A percentile compares a stretch with the other conserved stretches of the same genome.
Conservation (phyloP, 37 sponge, comb jelly and placozoan species). For the Cliona cf. orientalis region DNA sequence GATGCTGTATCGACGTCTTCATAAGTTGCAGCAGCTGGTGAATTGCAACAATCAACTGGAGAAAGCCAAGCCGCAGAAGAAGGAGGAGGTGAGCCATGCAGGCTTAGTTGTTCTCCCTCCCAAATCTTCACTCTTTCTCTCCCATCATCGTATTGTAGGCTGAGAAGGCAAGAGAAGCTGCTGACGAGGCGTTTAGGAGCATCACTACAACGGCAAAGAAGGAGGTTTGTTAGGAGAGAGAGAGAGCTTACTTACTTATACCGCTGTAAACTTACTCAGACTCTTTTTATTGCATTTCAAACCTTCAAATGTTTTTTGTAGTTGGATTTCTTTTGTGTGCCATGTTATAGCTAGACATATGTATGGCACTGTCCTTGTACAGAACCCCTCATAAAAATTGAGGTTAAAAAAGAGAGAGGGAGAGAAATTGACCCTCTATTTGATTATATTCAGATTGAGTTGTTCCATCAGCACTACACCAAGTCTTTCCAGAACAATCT, state of each 20-base stretch:
- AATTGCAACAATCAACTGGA: slow-evolving; percentile 44
- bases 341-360: no score
- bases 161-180: slow-evolving; percentile 29
- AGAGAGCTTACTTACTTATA: no score
- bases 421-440: no score
- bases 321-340: no score
- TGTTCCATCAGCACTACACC: slow-evolving; percentile 24
- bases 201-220: slow-evolving; percentile 37
- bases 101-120: not conserved
- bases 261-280: no score
- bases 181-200: slow-evolving; percentile 7
- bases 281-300: no score
- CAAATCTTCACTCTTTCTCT: not conserved
- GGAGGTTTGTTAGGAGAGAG: no score
- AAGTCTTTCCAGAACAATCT: slow-evolving; percentile 3
- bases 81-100: slow-evolving; percentile 35
- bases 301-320: no score
- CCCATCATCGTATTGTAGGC: slow-evolving; percentile 22
- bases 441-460: slow-evolving; percentile 33
- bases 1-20: slow-evolving; percentile 56
- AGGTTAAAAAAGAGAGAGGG: no score
- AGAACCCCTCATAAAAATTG: no score
- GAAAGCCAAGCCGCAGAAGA: slow-evolving; percentile 72
- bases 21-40: slow-evolving; percentile 32
- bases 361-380: no score